These are phyloP conservation scores for Brachionus paranguensis DNA, from an alignment of 1,140 invertebrate species.

Conservation along the genomic window DNA sequence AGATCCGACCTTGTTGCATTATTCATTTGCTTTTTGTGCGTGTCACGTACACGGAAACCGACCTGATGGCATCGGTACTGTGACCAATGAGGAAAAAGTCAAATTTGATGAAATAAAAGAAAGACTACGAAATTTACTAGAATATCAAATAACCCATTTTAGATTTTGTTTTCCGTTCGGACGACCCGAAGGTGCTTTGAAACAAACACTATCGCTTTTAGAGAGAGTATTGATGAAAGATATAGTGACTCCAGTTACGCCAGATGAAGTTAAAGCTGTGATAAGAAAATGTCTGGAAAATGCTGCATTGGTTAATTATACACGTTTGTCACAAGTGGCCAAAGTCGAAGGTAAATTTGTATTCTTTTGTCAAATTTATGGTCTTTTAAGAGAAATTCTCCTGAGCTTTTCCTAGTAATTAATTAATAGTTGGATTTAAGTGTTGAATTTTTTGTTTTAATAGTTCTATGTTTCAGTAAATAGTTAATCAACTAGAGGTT, in stretches of 20 bases:
- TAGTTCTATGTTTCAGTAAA: neutral
- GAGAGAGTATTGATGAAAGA: slow-evolving; percentile 98
- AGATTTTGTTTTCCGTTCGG: slow-evolving; percentile 97
- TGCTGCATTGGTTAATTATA: slow-evolving; percentile 94
- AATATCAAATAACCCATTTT: slow-evolving; percentile 98
- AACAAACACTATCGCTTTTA: slow-evolving; percentile 86
- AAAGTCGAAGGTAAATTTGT: slow-evolving; percentile 80
- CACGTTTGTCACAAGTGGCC: slow-evolving; percentile 85
- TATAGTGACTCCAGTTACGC: slow-evolving; percentile 88
- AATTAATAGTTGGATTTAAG: neutral
- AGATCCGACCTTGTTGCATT: slow-evolving; percentile 95
- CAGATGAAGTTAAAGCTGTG: slow-evolving; percentile 87
- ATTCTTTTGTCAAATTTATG: neutral
- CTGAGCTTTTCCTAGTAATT: neutral
- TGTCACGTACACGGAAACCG: slow-evolving; percentile 70
- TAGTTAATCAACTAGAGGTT: neutral
- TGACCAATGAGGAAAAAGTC: slow-evolving; percentile 92
- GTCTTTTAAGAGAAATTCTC: slow-evolving; percentile 1
- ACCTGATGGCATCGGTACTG: slow-evolving; percentile 65
- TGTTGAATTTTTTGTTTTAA: neutral
- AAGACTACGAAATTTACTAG: slow-evolving; percentile 77
- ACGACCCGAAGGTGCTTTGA: slow-evolving; percentile 89
- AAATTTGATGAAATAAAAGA: slow-evolving; percentile 97
- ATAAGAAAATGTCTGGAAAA: slow-evolving; percentile 95
- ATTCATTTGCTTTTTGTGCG: slow-evolving; percentile 96